Conservation (phyloP, 2,113 vertebrate species). For the Sebastes fasciatus region DNA sequence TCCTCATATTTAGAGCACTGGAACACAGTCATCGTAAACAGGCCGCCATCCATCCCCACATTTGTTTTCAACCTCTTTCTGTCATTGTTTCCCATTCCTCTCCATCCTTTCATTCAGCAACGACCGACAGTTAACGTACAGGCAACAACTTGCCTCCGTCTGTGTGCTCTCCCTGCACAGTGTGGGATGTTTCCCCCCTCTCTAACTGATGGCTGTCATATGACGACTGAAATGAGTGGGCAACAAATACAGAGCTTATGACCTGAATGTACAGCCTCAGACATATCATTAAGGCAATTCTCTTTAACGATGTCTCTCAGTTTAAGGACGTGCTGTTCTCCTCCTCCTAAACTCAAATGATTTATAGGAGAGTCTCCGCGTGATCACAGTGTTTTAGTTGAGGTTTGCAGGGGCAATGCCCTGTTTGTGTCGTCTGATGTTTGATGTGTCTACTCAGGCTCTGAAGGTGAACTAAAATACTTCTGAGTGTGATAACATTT, state of each 20-base stretch:
- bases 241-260: conserved; percentile 62
- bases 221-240: conserved; percentile 58
- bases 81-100: conserved; percentile 28
- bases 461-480: conserved; percentile 33
- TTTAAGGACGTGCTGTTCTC: conserved; percentile 61
- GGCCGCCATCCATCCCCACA: not conserved
- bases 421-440: conserved; percentile 57
- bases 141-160: conserved; percentile 52
- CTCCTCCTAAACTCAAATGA: conserved; percentile 57
- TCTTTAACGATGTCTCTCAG: conserved; percentile 66
- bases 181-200: conserved; percentile 32
- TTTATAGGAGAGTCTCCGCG: conserved; percentile 59
- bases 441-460: conserved; percentile 35
- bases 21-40: not conserved
- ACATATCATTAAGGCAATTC: conserved; percentile 76
- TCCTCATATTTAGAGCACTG: not conserved
- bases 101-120: conserved; percentile 18
- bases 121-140: conserved; percentile 35
- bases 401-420: conserved; percentile 54
- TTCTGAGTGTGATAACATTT: not conserved
- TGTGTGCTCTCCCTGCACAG: conserved; percentile 27
- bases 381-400: conserved; percentile 72
- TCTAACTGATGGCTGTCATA: conserved; percentile 50
- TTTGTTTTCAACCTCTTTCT: conserved; percentile 19
- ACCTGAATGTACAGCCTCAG: conserved; percentile 60